Evolutionary conservation across 2,113 vertebrate genomes (phyloP), one percentile per base, ranked within the genome.

Genomic region (Rhineura floridana): DNA sequence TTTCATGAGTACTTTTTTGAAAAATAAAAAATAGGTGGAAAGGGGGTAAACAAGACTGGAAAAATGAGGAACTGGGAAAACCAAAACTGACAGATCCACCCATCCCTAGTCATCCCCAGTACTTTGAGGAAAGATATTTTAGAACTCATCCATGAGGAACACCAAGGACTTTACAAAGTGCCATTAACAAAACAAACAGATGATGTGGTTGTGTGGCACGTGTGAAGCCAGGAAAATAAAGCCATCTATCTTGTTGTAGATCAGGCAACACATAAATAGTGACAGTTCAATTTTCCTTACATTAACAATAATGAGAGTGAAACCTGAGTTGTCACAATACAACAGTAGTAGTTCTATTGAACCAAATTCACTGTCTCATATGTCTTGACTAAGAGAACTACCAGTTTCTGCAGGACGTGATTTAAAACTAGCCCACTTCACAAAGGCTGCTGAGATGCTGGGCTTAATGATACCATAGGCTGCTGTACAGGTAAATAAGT

Each of bases 211-310:
- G 55, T 81, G 42, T 62, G 36, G 81, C 62, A 82, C 33, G 80
- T 44, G 59, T 44, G 62, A 65, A 82, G 86, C 85, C 77, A 83
- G 81, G 62, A 87, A 75, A 82, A 77, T 90, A 72, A 93, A 89
- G 55, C 88, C 30, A 72, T 90, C 82, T 91, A 63, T 78, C 10
- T 1, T 48, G 79, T 63, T 87, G 84, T 83, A 50, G 48, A 75
- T 28, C 78, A 93, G 63, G 13, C 79, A 28, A 89, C 86, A 88
- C 88, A 85, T 69, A 23, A 76, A 48, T 23, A 79, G 8, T 33
- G 46, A 15, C 75, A 69, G n/a, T 77, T 48, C 55, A 86, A 65
- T 44, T 75, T 52, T 79, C 44, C 42, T 25, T 50, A 69, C 75
- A 79, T 77, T 79, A 65, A n/a, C 46, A 48, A 15, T 86, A 86